Percentiles rank a stretch among this genome's conserved stretches.
Conservation (phyloP, 2,888 invertebrate species). For the Sminthurinus aureus region DNA sequence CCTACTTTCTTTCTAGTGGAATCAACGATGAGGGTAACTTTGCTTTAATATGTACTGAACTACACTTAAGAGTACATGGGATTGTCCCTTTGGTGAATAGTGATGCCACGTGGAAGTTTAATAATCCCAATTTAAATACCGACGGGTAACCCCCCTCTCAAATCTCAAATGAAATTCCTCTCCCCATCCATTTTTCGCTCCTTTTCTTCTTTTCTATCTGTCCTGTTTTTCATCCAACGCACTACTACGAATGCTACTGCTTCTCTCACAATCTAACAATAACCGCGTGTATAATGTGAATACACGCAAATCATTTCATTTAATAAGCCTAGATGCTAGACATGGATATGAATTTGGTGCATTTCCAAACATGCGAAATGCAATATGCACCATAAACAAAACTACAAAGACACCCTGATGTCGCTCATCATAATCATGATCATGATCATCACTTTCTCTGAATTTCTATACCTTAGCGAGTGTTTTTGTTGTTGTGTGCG, state of each 20-base stretch:
- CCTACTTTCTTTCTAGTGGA: no score
- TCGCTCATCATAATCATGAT: not conserved
- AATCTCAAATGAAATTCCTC: slow-evolving; percentile 12
- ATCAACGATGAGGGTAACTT: no score
- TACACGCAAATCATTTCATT: slow-evolving; percentile 11
- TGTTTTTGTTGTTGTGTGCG: not conserved
- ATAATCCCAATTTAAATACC: slow-evolving; percentile 49
- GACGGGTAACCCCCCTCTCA: slow-evolving; percentile 7
- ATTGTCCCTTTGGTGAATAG: slow-evolving; percentile 1
- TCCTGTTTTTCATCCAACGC: no score
- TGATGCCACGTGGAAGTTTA: slow-evolving; percentile 32
- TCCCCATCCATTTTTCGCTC: not conserved
- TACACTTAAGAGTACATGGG: no score
- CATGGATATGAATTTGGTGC: not conserved
- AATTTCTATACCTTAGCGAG: not conserved
- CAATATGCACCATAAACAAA: not conserved
- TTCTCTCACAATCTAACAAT: not conserved
- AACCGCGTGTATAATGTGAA: not conserved
- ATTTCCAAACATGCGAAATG: not conserved
- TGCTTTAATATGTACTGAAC: no score
- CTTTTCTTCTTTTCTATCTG: slow-evolving; percentile 15
- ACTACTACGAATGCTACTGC: not conserved
- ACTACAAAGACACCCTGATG: slow-evolving; percentile 14
- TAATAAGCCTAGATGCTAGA: slow-evolving; percentile 5
- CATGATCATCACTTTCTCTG: not conserved